These are phyloP conservation scores for Archocentrus centrarchus DNA, from an alignment of 2,113 vertebrate species.

Conservation along the genomic window DNA sequence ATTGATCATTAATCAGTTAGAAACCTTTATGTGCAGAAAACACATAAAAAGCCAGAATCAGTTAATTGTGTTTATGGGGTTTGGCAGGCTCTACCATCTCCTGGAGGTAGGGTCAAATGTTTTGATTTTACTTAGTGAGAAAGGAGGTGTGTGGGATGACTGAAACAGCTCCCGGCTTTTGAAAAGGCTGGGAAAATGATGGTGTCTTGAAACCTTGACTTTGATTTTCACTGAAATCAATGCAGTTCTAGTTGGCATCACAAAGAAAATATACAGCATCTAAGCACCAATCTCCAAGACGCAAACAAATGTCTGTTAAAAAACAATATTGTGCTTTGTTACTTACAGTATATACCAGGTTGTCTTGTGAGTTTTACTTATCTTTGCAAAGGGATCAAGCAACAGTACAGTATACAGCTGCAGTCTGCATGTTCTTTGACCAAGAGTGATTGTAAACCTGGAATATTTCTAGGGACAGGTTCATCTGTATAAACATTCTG, in stretches of 20 bases:
- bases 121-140: not conserved
- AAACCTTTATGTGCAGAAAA: not conserved
- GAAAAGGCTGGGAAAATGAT: not conserved
- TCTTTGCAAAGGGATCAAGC: not conserved
- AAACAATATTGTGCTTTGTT: too few species aligned
- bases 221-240: not conserved
- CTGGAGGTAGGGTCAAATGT: not conserved
- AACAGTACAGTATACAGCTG: not conserved
- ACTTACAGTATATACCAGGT: too few species aligned
- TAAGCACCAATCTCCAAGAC: not conserved
- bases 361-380: not conserved
- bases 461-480: not conserved
- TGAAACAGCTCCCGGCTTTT: not conserved
- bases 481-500: too few species aligned
- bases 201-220: not conserved
- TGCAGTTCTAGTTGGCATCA: not conserved
- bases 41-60: not conserved
- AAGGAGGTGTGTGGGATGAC: not conserved
- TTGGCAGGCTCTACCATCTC: not conserved
- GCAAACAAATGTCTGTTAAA: not conserved
- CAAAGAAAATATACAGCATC: not conserved
- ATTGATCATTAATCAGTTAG: conserved; percentile 56
- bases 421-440: not conserved
- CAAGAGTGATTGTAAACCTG: not conserved
- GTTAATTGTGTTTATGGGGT: not conserved